Evolutionary conservation across 2,888 invertebrate genomes (phyloP).

Genomic region (Drosophila testacea): DNA sequence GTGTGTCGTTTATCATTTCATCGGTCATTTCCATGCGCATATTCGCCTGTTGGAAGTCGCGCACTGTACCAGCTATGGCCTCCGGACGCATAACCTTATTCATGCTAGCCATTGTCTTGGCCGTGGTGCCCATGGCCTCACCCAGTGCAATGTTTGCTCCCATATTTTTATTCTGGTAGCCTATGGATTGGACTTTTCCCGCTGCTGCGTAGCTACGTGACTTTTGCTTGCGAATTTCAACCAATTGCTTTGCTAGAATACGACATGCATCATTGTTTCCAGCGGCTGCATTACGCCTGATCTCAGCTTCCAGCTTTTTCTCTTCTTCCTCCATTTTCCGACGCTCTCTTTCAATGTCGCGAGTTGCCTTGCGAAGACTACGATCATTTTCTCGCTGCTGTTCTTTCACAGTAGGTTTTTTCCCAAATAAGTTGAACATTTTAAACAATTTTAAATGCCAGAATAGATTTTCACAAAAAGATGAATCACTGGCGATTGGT

Average conservation of each 20-base stretch:
- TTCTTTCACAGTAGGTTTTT: conserved; percentile 90
- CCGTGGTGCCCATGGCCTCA: conserved; percentile 94
- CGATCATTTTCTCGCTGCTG: conserved; percentile 93
- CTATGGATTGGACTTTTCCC: conserved; percentile 92
- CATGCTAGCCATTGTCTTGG: conserved; percentile 95
- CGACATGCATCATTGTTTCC: conserved; percentile 94
- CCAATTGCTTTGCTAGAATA: conserved; percentile 94
- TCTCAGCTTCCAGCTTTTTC: conserved; percentile 95
- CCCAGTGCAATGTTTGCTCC: conserved; percentile 95
- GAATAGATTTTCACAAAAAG: conserved; percentile 31
- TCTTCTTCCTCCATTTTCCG: conserved; percentile 94
- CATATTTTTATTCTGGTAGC: conserved; percentile 95
- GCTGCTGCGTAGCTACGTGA: conserved; percentile 92
- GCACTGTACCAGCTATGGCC: conserved; percentile 92
- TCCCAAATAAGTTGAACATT: conserved; percentile 87
- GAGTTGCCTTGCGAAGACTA: conserved; percentile 91
- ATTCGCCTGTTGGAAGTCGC: conserved; percentile 93
- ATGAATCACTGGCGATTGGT: conserved; percentile 65
- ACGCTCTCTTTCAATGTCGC: conserved; percentile 94
- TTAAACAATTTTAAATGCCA: conserved; percentile 2
- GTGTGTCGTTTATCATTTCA: conserved; percentile 96
- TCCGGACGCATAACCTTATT: conserved; percentile 95
- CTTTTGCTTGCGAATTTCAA: conserved; percentile 95
- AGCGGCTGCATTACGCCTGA: conserved; percentile 94
- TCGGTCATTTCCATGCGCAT: conserved; percentile 98